Percentiles rank a stretch among this genome's conserved stretches.
Evolutionary conservation across 2,797 vertebrate species (phyloP).

Genomic region (Hypotaenidia okinawae): DNA sequence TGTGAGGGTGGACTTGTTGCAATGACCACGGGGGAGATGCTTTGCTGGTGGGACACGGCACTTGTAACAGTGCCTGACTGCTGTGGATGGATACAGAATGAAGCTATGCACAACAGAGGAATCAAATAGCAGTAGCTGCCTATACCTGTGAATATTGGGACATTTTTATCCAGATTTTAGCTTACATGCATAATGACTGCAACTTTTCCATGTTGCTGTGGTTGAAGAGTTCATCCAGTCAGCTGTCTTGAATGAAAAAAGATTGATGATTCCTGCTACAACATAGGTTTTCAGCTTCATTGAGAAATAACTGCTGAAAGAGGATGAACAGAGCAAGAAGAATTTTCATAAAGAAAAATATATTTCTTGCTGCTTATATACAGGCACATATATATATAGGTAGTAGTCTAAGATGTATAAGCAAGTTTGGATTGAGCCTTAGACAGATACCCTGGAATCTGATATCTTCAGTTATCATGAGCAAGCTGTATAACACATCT

Average conservation of each 20-base stretch:
- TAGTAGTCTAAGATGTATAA: not conserved
- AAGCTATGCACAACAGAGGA: rapidly evolving
- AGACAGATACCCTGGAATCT: not conserved
- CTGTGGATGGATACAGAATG: not conserved
- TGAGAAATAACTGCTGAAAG: not conserved
- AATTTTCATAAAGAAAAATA: not conserved
- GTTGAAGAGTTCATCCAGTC: not conserved
- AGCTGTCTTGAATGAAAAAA: not conserved
- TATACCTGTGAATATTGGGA: not conserved
- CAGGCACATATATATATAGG: not conserved
- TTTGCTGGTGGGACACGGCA: not conserved
- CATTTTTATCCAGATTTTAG: not conserved
- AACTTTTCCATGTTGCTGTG: not conserved
- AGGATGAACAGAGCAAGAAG: not conserved
- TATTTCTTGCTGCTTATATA: not conserved
- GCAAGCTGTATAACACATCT: not conserved
- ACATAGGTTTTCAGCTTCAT: not conserved
- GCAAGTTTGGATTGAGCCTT: not conserved
- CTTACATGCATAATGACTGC: not conserved
- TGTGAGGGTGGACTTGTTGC: not conserved
- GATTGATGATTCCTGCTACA: not conserved
- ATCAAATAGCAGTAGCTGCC: not conserved
- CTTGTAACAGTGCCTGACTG: not conserved
- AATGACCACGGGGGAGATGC: not conserved
- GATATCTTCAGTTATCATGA: not conserved